phyloP scores from a whole-genome alignment of 2,888 invertebrate species.

The Agonopterix heracliana region DNA sequence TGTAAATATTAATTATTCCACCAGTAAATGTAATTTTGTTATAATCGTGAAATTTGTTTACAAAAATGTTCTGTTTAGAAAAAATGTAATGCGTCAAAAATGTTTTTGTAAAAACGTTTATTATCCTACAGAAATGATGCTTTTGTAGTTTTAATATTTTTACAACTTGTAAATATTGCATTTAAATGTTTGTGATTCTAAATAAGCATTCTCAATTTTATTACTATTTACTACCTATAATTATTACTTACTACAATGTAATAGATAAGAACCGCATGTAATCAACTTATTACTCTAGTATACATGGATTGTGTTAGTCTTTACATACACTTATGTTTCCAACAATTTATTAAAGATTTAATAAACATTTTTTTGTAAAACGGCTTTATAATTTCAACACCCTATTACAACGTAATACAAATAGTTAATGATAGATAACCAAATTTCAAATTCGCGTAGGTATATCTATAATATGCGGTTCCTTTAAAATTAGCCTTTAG shows the following conservation, averaged over 20 bases:
- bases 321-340: constrained; percentile 15
- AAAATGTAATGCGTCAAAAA: constrained; percentile 20
- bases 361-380: constrained; percentile 65
- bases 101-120: not conserved
- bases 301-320: constrained; percentile 61
- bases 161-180: constrained; percentile 65
- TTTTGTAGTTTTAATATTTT: constrained; percentile 13
- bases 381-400: not conserved
- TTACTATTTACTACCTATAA: constrained; percentile 28
- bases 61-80: constrained; percentile 44
- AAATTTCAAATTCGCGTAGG: too few species aligned
- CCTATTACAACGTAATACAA: not conserved
- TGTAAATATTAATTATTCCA: constrained; percentile 9
- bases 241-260: constrained; percentile 38
- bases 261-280: constrained; percentile 57
- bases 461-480: too few species aligned
- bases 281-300: constrained; percentile 31
- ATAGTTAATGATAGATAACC: too few species aligned
- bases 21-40: constrained; percentile 42
- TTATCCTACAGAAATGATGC: not conserved
- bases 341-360: constrained; percentile 24
- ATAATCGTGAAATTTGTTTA: constrained; percentile 31
- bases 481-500: too few species aligned
- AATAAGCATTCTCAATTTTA: constrained; percentile 40
- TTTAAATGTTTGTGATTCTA: constrained; percentile 66